Evolutionary conservation across 2,888 invertebrate genomes (phyloP).

Genomic region (Hirudinaria manillensis): DNA sequence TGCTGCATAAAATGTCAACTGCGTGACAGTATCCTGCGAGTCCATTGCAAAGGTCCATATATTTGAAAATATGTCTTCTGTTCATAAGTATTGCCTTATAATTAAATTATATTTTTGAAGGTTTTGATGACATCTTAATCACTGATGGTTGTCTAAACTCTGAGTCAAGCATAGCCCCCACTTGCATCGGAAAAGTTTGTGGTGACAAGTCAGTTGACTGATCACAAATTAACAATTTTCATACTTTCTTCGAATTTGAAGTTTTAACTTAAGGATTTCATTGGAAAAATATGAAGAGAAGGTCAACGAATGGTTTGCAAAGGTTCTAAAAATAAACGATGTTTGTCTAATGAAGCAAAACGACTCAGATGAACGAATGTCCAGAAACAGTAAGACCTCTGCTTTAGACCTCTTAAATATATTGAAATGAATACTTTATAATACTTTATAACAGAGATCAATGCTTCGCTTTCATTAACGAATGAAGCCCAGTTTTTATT

Average conservation of each 20-base stretch:
- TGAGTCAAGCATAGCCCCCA: neutral
- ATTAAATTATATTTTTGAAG: no score
- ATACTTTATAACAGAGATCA: neutral
- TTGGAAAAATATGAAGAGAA: conserved; percentile 78
- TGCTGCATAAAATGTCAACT: conserved; percentile 72
- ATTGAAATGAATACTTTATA: neutral
- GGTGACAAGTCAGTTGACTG: conserved; percentile 57
- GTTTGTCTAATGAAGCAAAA: conserved; percentile 48
- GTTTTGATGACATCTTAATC: neutral
- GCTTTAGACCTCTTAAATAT: neutral
- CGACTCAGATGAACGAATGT: conserved; percentile 21
- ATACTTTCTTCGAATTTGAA: neutral
- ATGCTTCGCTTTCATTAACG: conserved; percentile 40
- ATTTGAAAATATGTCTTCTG: neutral
- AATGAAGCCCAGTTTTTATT: conserved; percentile 60
- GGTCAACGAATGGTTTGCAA: conserved; percentile 73
- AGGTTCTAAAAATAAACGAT: conserved; percentile 66
- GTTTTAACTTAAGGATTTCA: conserved; percentile 42
- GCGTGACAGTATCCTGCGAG: conserved; percentile 57
- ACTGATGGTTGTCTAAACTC: neutral
- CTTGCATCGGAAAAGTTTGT: conserved; percentile 77
- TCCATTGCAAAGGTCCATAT: conserved; percentile 35
- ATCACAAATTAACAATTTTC: neutral
- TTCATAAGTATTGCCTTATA: neutral
- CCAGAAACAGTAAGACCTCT: neutral